Evolutionary conservation across 2,888 invertebrate species (phyloP).

Genomic region (Venustoraphidia nigricollis): DNA sequence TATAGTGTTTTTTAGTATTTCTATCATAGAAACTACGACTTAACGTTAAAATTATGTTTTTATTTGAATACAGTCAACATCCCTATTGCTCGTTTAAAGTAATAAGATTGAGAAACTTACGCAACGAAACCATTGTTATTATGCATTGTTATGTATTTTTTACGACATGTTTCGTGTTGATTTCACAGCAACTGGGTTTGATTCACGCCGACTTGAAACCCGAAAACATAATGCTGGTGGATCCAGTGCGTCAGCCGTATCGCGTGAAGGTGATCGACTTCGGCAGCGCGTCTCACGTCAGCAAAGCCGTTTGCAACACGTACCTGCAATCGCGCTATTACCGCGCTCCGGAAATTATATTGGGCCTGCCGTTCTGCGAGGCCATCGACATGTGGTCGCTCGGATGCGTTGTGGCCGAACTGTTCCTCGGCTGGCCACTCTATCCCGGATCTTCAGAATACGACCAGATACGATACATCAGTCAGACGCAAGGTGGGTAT

Average conservation of each 20-base stretch:
- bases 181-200: constrained; percentile 81
- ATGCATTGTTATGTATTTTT: not conserved
- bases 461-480: constrained; percentile 84
- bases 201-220: constrained; percentile 99
- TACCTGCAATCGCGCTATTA: constrained; percentile 98
- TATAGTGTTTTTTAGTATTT: too few species aligned
- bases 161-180: not conserved
- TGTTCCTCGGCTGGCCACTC: constrained; percentile 98
- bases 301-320: constrained; percentile 98
- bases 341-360: constrained; percentile 91
- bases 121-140: too few species aligned
- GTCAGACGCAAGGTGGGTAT: constrained; percentile 47
- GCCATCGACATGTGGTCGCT: constrained; percentile 99
- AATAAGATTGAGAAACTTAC: too few species aligned
- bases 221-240: constrained; percentile 99
- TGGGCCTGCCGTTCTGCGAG: constrained; percentile 97
- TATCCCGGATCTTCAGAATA: constrained; percentile 99
- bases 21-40: too few species aligned
- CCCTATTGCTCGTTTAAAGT: too few species aligned
- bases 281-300: constrained; percentile 97
- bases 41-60: too few species aligned
- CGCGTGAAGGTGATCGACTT: constrained; percentile 99
- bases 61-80: too few species aligned
- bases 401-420: constrained; percentile 97
- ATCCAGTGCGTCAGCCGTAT: constrained; percentile 95